Base-by-base conservation (phyloP, 2,113 vertebrate genomes). In the Phalacrocorax brasilianus region DNA sequence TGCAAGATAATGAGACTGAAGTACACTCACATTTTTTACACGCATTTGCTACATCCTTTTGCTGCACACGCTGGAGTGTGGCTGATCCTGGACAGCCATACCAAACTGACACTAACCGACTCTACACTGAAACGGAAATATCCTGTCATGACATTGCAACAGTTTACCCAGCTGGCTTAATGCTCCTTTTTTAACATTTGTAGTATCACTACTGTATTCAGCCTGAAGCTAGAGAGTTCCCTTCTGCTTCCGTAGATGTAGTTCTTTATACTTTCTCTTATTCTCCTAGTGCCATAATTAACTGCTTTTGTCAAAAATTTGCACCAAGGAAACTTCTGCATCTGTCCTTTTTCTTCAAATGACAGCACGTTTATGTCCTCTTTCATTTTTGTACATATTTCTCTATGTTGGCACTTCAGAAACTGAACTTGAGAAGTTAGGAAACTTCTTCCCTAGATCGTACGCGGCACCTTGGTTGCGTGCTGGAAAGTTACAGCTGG, bases 71-170 rank as follows among this genome's bases (percentile, higher is more conserved):
- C 40, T 89, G 62, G 38, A 38, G 38, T 38, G 9, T 38, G 38
- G 38, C 44, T 58, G 32, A 44, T 52, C 56, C 76, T 45, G 61
- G 27, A 23, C 18, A 18, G 65, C 24, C 56, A 38, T 3, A 52
- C 10, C 49, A 68, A 92, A 73, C 23, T 2, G 6, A 72, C 35
- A 72, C 22, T 42, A 75, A 67, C 14, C 52, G 75, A 4, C 56
- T 65, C 32, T 28, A 33, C 15, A 27, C 66, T 50, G 42, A 70
- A 85, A 89, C 1, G 4, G 65, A 73, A 79, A 49, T 28, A 70
- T 1, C 15, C 52, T 50, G 26, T 75, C 82, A 74, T 0, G 0
- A 50, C 73, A 85, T 0, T 38, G 28, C 52, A 74, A 26, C 21
- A 3, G 6, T 33, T 78, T 55, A 84, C 52, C 33, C 71, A 81